Percentiles rank a stretch among this genome's conserved stretches.
Conservation (phyloP, 2,888 invertebrate species). For the Entomobrya proxima region DNA sequence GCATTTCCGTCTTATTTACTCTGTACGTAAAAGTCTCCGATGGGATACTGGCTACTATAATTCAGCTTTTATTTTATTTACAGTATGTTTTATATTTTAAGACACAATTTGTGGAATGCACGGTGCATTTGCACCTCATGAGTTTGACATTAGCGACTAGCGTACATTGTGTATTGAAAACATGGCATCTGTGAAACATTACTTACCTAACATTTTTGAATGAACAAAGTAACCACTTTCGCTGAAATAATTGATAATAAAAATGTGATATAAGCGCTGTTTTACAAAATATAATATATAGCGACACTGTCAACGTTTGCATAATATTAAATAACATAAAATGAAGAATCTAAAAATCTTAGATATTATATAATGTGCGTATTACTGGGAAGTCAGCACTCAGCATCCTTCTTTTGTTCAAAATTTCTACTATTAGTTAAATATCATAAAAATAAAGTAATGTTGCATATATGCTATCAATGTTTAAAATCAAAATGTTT, state of each 20-base stretch:
- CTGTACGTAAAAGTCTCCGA: background rate
- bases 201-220: background rate
- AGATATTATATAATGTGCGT: too few relatives aligned
- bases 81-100: conserved; percentile 11
- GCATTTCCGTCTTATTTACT: too few relatives aligned
- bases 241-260: background rate
- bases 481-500: too few relatives aligned
- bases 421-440: too few relatives aligned
- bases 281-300: background rate
- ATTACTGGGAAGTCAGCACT: too few relatives aligned
- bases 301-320: background rate
- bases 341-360: too few relatives aligned
- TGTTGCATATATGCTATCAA: too few relatives aligned
- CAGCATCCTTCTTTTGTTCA: too few relatives aligned
- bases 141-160: background rate
- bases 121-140: background rate
- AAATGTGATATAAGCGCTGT: background rate
- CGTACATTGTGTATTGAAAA: background rate
- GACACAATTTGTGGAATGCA: conserved; percentile 52
- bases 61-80: background rate
- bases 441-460: too few relatives aligned
- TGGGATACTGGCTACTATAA: background rate
- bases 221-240: background rate
- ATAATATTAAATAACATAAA: conserved; percentile 4
- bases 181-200: too few relatives aligned